These are phyloP conservation scores for Geranospiza caerulescens DNA, from an alignment of 2,797 vertebrate species.

Conservation along the genomic window DNA sequence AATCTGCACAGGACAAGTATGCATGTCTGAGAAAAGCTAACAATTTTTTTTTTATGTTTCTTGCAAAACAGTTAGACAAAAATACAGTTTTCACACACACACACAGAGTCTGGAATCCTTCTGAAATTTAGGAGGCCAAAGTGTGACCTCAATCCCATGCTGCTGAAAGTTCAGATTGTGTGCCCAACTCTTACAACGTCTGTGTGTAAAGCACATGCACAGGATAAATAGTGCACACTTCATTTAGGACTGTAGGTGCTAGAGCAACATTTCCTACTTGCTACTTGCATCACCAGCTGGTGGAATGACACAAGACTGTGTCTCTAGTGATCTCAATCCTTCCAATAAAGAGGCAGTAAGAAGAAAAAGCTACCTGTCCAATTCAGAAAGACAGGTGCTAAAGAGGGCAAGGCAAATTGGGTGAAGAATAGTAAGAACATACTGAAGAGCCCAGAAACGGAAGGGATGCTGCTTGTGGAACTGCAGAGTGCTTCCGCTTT, in stretches of 20 bases:
- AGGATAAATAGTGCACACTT: neutral
- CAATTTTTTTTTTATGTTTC: neutral
- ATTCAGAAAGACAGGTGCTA: neutral
- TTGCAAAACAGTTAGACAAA: neutral
- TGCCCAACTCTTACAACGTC: neutral
- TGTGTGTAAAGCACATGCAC: neutral
- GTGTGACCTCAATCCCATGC: neutral
- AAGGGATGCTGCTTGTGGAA: neutral
- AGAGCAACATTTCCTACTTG: neutral
- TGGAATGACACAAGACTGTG: neutral
- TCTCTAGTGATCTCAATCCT: neutral
- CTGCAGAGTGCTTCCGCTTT: neutral
- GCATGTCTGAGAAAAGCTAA: neutral
- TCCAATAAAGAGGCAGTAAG: neutral
- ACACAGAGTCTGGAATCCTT: neutral
- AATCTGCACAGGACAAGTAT: neutral
- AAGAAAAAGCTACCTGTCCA: neutral
- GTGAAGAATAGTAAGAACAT: neutral
- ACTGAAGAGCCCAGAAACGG: neutral
- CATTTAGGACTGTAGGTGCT: neutral
- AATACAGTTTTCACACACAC: neutral
- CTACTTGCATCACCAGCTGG: neutral
- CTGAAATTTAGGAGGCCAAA: neutral
- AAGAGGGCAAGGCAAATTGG: accelerated
- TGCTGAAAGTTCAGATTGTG: neutral